These are phyloP conservation scores for Phyto melanocephala DNA, from an alignment of 2,888 invertebrate species.

Conservation along the genomic window DNA sequence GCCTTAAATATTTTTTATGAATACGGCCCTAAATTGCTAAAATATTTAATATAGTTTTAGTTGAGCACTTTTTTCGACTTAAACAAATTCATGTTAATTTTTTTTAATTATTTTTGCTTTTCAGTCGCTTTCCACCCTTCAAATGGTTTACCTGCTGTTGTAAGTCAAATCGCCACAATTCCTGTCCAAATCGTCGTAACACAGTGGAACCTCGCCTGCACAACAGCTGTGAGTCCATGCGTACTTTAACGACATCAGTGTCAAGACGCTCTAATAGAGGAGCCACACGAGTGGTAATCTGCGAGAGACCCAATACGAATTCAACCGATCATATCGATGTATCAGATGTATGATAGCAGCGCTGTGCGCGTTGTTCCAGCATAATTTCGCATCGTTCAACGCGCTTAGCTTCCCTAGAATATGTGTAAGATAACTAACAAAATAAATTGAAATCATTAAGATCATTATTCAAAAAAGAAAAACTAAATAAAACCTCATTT, in stretches of 20 bases:
- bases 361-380: constrained; percentile 60
- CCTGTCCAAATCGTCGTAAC: constrained; percentile 75
- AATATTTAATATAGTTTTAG: too few species aligned
- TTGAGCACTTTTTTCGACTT: too few species aligned
- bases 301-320: constrained; percentile 73
- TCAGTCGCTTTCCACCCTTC: constrained; percentile 82
- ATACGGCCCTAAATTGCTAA: too few species aligned
- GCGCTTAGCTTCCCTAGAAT: constrained; percentile 51
- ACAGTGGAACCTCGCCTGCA: constrained; percentile 77
- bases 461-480: neutral
- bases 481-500: constrained; percentile 36
- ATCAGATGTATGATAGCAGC: constrained; percentile 78
- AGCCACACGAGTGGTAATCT: constrained; percentile 74
- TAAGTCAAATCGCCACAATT: constrained; percentile 74
- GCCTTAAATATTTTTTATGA: too few species aligned
- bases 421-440: constrained; percentile 38
- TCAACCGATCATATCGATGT: constrained; percentile 70
- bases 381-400: constrained; percentile 55
- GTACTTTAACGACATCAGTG: constrained; percentile 78
- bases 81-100: too few species aligned
- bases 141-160: constrained; percentile 84
- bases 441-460: neutral
- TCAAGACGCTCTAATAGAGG: constrained; percentile 76
- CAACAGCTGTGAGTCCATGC: constrained; percentile 79
- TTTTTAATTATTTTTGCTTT: too few species aligned